Evolutionary conservation across 2,888 invertebrate species (phyloP), one percentile per base, ranked within the genome.

Genomic region (Drosophila setosimentum): DNA sequence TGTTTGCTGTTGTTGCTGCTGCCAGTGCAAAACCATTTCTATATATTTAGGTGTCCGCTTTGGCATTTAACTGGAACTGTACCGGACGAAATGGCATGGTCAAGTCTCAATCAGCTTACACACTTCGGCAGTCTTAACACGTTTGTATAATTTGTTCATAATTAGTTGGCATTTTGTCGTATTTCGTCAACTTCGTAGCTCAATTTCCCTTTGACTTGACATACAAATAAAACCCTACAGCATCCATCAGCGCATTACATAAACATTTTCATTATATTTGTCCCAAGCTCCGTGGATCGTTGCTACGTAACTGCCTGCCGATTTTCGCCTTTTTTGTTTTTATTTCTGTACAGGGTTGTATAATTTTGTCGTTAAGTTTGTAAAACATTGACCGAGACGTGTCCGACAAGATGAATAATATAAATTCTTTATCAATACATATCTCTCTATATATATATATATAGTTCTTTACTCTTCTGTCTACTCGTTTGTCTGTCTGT

Each of bases 181-280:
- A 40, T 64, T 68, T 50, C 54, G 54, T 61, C 68, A 74, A 49
- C 48, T 51, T 59, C 32, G 11, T 29, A 27, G 24, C 21, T 50
- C 45, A 32, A 30, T 58, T 57, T 29, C 48, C 16, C 4, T 29
- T 50, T 30, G 45, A 37, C 49, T n/a, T 40, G 40, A 24, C 62
- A 55, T 13, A 55, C 49, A 35, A 50, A 67, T 40, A 35, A 50
- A 49, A 13, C 59, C 29, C 35, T 27, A 24, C 33, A 24, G 45
- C 42, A 40, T 40, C 45, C 40, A 63, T 58, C 63, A 42, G 16
- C 40, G 57, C 35, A 59, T 65, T 78, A 75, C 35, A 68, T 67
- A 69, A 82, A 82, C 74, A 81, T 81, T 73, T 83, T 74, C 73
- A 73, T 85, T 83, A 75, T 71, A 51, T 73, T 63, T 73, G 65